Conservation (phyloP, 2,113 vertebrate genomes). For the Toxotes jaculatrix region DNA sequence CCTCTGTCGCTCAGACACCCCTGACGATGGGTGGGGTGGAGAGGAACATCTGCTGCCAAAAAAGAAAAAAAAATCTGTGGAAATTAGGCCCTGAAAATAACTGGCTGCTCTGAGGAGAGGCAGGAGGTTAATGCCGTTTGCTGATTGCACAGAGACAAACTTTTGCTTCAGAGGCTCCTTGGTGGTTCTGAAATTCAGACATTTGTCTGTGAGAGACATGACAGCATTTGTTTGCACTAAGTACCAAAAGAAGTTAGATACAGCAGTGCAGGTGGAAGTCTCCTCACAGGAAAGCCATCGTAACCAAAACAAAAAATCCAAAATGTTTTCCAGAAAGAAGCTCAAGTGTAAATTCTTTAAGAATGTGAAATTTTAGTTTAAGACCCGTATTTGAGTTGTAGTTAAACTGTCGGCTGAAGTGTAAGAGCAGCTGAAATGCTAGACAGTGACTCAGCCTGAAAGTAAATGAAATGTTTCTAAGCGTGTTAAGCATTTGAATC, state of each 20-base stretch:
- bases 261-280: no score
- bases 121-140: conserved; percentile 39
- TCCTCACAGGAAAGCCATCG: no score
- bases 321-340: background rate
- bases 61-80: conserved; percentile 31
- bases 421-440: background rate
- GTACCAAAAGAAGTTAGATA: background rate
- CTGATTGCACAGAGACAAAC: conserved; percentile 40
- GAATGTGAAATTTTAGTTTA: background rate
- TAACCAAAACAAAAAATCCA: background rate
- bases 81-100: conserved; percentile 41
- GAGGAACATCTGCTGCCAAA: conserved; percentile 77
- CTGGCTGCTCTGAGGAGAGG: conserved; percentile 29
- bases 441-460: background rate
- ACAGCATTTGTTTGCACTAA: background rate
- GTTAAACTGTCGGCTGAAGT: background rate
- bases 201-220: background rate
- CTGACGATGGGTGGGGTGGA: conserved; percentile 46
- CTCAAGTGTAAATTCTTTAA: background rate
- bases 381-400: background rate
- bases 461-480: background rate
- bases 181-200: conserved; percentile 18
- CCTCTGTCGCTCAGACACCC: conserved; percentile 51
- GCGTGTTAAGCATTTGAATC: background rate
- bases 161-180: conserved; percentile 13